phyloP scores from a whole-genome alignment of 2,888 invertebrate genomes.

The Eupithecia subumbrata region DNA sequence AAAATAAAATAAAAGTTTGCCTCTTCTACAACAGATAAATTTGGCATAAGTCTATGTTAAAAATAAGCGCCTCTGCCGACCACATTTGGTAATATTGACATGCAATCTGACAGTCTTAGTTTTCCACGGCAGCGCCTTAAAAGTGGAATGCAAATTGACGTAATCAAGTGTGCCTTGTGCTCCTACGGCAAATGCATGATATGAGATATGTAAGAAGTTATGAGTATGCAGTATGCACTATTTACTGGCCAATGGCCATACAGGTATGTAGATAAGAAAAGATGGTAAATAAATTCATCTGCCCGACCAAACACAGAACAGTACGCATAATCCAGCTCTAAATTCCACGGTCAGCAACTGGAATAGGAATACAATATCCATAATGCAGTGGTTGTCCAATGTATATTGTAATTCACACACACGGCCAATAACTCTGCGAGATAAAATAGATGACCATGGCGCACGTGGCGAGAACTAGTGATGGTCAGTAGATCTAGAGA shows the following conservation, averaged over 20 bases:
- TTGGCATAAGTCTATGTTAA: too few species aligned
- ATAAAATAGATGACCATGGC: not conserved
- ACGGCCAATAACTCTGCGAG: constrained; percentile 33
- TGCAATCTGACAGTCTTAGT: too few species aligned
- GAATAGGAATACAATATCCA: constrained; percentile 37
- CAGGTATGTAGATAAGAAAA: not conserved
- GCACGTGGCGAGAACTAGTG: constrained; percentile 8
- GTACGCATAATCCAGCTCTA: constrained; percentile 11
- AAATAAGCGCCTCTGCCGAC: too few species aligned
- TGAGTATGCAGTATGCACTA: not conserved
- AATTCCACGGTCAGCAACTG: constrained; percentile 36
- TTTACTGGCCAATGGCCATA: too few species aligned
- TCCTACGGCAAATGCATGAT: too few species aligned
- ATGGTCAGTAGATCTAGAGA: not conserved
- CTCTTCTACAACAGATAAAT: too few species aligned
- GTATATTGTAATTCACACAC: constrained; percentile 37
- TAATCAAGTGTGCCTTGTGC: too few species aligned
- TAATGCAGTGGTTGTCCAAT: constrained; percentile 41
- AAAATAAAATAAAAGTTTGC: too few species aligned
- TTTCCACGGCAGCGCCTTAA: too few species aligned
- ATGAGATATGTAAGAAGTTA: not conserved
- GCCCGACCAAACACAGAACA: not conserved
- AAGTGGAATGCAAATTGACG: too few species aligned
- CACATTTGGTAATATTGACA: too few species aligned
- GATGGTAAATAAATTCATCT: constrained; percentile 16